A percentile compares a stretch with the other conserved stretches of the same genome.
Conservation (phyloP, 1,140 invertebrate species). For the Gonioctena quinquepunctata region DNA sequence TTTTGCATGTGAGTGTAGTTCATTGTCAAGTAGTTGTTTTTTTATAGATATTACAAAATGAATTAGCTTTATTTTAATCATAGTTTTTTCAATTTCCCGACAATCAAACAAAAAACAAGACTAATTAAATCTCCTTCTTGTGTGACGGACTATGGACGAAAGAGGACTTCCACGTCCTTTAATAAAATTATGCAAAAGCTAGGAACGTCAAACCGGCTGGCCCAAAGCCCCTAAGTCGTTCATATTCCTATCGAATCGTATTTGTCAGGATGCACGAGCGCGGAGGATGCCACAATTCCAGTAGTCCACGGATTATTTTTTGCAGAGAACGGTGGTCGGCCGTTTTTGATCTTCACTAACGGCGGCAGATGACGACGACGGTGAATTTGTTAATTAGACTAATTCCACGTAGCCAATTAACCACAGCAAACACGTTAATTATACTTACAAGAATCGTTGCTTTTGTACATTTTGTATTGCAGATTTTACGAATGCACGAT, state of each 20-base stretch:
- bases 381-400: conserved; percentile 37
- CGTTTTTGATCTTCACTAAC: background rate
- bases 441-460: conserved; percentile 1
- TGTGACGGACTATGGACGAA: too few species aligned
- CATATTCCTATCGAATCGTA: background rate
- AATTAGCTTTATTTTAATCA: too few species aligned
- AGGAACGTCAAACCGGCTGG: background rate
- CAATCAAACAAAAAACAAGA: too few species aligned
- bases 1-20: too few species aligned
- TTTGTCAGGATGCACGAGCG: background rate
- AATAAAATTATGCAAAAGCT: background rate
- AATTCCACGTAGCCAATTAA: conserved; percentile 40
- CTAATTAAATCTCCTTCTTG: too few species aligned
- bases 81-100: too few species aligned
- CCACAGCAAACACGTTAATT: conserved; percentile 14
- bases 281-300: background rate
- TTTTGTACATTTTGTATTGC: background rate
- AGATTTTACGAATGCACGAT: background rate
- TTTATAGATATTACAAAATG: too few species aligned
- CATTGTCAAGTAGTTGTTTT: too few species aligned
- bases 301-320: background rate
- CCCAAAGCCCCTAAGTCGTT: background rate
- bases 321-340: conserved; percentile 15
- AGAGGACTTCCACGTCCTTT: background rate
- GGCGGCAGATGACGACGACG: conserved; percentile 18